phyloP scores from a whole-genome alignment of 2,888 invertebrate species.

The Drosophila vallismaia region DNA sequence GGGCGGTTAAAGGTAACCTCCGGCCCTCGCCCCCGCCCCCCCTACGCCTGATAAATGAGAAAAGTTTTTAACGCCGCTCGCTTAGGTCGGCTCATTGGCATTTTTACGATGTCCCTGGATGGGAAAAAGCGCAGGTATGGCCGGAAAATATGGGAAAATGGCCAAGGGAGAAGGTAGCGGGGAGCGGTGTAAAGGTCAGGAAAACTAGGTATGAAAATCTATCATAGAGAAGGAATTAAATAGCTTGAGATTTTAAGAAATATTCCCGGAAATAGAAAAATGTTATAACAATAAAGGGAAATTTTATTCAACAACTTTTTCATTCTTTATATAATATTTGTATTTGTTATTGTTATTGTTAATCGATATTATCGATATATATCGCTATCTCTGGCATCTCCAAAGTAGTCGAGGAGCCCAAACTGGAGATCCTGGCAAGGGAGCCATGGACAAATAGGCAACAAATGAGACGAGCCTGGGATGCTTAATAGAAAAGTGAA shows the following conservation, averaged over 20 bases:
- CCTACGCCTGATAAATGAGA: slow-evolving; percentile 71
- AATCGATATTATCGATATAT: neutral
- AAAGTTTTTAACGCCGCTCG: slow-evolving; percentile 71
- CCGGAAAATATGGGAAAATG: slow-evolving; percentile 9
- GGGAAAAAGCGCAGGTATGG: slow-evolving; percentile 1
- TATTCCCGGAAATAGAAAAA: too few species aligned
- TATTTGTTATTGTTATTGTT: too few species aligned
- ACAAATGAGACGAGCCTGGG: slow-evolving; percentile 71
- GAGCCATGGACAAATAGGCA: slow-evolving; percentile 67
- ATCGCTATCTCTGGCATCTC: neutral
- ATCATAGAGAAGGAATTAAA: neutral
- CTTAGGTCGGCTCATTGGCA: slow-evolving; percentile 75
- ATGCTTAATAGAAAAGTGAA: slow-evolving; percentile 65
- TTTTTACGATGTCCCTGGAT: slow-evolving; percentile 68
- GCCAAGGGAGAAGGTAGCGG: neutral
- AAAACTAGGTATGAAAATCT: neutral
- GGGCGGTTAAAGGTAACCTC: neutral
- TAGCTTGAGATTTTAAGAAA: too few species aligned
- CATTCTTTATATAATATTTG: neutral
- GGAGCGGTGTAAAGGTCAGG: neutral
- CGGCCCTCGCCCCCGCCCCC: slow-evolving; percentile 6
- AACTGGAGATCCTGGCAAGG: slow-evolving; percentile 2
- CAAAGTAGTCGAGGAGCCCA: neutral
- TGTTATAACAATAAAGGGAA: too few species aligned
- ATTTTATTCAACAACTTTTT: too few species aligned